A percentile compares a stretch with the other conserved stretches of the same genome.
phyloP scores from a whole-genome alignment of 2,797 vertebrate species.

The Pteronotus mesoamericanus region DNA sequence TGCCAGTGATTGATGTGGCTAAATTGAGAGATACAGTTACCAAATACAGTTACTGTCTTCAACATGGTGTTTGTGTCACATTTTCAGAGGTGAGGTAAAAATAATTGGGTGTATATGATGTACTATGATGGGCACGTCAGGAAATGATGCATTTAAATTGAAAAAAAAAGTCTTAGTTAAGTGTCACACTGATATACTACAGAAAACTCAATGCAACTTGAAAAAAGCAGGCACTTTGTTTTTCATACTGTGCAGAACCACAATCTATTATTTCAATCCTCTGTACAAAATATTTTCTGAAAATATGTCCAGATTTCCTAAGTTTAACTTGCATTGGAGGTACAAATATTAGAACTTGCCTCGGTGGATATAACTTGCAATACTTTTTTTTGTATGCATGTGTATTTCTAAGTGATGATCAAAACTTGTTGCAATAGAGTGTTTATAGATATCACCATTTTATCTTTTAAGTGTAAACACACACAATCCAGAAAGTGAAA shows the following conservation, averaged over 20 bases:
- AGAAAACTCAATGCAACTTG: not conserved
- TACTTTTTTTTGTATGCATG: not conserved
- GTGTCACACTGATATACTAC: not conserved
- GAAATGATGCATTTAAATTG: conserved; percentile 16
- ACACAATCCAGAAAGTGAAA: not conserved
- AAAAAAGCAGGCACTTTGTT: not conserved
- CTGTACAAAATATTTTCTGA: not conserved
- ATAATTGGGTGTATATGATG: not conserved
- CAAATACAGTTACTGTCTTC: conserved; percentile 25
- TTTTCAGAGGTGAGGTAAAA: conserved; percentile 49
- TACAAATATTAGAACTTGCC: not conserved
- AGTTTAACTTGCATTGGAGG: not conserved
- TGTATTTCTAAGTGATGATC: not conserved
- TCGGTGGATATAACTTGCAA: not conserved
- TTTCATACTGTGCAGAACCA: not conserved
- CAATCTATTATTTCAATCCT: not conserved
- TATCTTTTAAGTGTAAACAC: not conserved
- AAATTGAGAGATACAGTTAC: conserved; percentile 9
- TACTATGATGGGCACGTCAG: not conserved
- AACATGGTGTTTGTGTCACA: conserved; percentile 34
- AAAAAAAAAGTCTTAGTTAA: not conserved
- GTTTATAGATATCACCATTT: not conserved
- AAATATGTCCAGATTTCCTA: not conserved
- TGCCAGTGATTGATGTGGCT: not conserved
- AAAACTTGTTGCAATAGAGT: not conserved